Percentiles rank a stretch among this genome's conserved stretches.
Evolutionary conservation across 2,113 vertebrate species (phyloP).

Genomic region (Ceyx melanurus): DNA sequence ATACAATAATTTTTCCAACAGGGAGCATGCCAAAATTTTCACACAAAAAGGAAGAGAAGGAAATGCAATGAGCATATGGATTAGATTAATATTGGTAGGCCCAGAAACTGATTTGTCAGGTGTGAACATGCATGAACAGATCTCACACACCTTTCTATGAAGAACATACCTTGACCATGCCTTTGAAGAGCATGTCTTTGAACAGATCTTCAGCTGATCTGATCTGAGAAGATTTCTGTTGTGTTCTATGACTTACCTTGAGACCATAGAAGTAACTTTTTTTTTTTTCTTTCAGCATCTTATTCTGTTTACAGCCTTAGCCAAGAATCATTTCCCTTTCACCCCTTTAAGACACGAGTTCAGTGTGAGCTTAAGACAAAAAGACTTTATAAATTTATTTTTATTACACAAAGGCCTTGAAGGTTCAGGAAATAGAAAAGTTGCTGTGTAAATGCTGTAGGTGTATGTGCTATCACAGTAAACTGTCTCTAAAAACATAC

Average conservation of each 20-base stretch:
- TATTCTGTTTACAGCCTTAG: background rate
- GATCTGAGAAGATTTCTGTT: background rate
- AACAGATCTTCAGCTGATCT: background rate
- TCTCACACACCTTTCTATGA: background rate
- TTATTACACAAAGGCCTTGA: background rate
- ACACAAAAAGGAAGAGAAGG: background rate
- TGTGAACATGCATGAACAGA: background rate
- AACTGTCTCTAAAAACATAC: background rate
- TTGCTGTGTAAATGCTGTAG: background rate
- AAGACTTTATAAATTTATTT: background rate
- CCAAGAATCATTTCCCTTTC: background rate
- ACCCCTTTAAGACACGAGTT: background rate
- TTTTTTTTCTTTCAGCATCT: background rate
- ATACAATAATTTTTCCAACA: background rate
- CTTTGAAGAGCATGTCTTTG: background rate
- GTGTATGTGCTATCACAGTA: background rate
- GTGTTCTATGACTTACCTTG: background rate
- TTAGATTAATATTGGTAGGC: background rate
- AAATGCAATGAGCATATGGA: background rate
- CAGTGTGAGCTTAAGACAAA: background rate
- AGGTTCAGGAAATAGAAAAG: background rate
- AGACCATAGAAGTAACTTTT: background rate
- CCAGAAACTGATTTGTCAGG: background rate
- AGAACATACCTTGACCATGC: background rate
- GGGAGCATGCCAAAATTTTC: background rate